Evolutionary conservation across 2,888 invertebrate species (phyloP).

Genomic region (Philaethria dido): DNA sequence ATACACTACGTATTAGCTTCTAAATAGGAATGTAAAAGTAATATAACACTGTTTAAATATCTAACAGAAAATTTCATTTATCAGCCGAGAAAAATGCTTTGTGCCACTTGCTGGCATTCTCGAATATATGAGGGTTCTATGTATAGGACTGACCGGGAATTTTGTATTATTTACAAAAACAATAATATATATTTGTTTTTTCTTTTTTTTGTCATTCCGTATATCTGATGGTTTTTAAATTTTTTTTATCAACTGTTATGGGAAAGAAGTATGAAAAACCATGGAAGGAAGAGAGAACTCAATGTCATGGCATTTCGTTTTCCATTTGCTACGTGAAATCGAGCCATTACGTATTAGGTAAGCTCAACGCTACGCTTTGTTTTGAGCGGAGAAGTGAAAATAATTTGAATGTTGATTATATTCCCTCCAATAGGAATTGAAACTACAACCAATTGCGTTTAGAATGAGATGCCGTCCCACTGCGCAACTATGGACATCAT

Average conservation of each 20-base stretch:
- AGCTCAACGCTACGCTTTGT: too few species aligned
- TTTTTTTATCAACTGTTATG: too few species aligned
- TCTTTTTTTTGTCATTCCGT: too few species aligned
- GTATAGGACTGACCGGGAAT: slow-evolving; percentile 3
- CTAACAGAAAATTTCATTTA: slow-evolving; percentile 33
- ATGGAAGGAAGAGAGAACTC: background rate
- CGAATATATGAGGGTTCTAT: slow-evolving; percentile 32
- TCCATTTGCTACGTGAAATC: background rate
- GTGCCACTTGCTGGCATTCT: slow-evolving; percentile 34
- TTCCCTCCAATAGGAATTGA: too few species aligned
- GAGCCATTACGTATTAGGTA: too few species aligned
- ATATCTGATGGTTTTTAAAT: too few species aligned
- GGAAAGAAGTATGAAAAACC: too few species aligned
- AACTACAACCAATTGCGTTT: too few species aligned
- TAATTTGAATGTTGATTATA: too few species aligned
- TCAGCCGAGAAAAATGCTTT: slow-evolving; percentile 34
- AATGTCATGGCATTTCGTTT: background rate
- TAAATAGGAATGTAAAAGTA: slow-evolving; percentile 18
- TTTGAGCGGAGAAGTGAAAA: too few species aligned
- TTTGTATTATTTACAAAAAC: background rate
- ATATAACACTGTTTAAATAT: slow-evolving; percentile 28
- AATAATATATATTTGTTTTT: background rate
- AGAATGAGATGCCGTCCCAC: too few species aligned
- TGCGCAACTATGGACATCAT: too few species aligned
- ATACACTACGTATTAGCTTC: background rate